Evolutionary conservation across 2,888 invertebrate species (phyloP), one percentile per base, ranked within the genome.

Genomic region (Lingula anatina): DNA sequence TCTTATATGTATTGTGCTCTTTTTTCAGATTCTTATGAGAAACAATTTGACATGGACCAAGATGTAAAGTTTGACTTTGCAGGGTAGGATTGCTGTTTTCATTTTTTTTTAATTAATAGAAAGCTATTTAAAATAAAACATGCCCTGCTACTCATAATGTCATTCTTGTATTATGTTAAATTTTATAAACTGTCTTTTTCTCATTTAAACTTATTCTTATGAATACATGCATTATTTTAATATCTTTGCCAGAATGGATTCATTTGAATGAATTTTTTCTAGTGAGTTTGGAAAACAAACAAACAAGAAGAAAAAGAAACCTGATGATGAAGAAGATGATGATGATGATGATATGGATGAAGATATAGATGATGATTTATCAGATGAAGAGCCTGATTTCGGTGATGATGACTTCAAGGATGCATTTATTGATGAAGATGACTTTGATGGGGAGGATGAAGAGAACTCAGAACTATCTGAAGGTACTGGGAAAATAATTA

Each of bases 51-150:
- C 47, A 61, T 62, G 3, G 85, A 86, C 40, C 66, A 87, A 1
- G 88, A 89, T 71, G 88, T 67, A 47, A 64, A 61, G 27, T 48
- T 62, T 25, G 68, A 65, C 51, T 62, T 66, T 56, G 65, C 65
- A 37, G 54, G 59, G 66, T 66, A 57, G 52, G 59, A 44, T 9
- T 42, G 38, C 12, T 23, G 26, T 25, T 35, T 47, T 7, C 24
- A 47, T 18, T 35, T 38, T 23, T n/a, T n/a, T 53, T 25, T 2
- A 7, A 2, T 12, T 15, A 15, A 5, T n/a, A 24, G 25, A n/a
- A n/a, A n/a, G n/a, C n/a, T n/a, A n/a, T n/a, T n/a, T n/a, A n/a
- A n/a, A n/a, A n/a, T n/a, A n/a, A n/a, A n/a, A n/a, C n/a, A n/a
- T n/a, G n/a, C n/a, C n/a, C n/a, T n/a, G n/a, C n/a, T n/a, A n/a